Base-by-base conservation (phyloP, 64 coral and sea anemone genomes). In the Stylophora pistillata region DNA sequence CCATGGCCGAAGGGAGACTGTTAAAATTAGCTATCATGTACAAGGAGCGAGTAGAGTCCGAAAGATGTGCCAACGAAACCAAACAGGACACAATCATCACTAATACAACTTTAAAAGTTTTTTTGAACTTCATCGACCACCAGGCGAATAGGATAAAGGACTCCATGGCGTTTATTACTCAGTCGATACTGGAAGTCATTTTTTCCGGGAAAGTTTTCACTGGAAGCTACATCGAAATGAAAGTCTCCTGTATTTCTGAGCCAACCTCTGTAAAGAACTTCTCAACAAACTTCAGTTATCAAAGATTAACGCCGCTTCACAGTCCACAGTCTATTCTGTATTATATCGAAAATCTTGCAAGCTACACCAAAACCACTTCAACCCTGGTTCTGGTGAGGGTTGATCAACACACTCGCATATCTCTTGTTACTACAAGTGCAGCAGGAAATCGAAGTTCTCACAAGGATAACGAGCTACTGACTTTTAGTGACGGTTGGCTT, bases 271-370 rank as follows among this genome's bases (percentile, higher is more conserved):
- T 16, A 34, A 32, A 25, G 9, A 74, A 20, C 34, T 34, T 34
- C 52, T 3, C 1, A 12, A 61, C 25, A 61, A 59, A 80, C 28
- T 27, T 33, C 17, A 41, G 30, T 2, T 32, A 16, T 17, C 32
- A 13, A 18, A 15, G 62, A 82, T 3, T 82, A 17, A 31, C 79
- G 12, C n/a, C n/a, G n/a, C 26, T 82, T 31, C 29, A 33, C 28
- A 81, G 27, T 65, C 32, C 33, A 25, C 59, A 66, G 15, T 82
- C 79, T 65, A 21, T 66, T 17, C 21, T 82, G 32, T 64, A 82
- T 33, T 64, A n/a, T 47, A 60, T 82, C 17, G 79, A 82, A 53
- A 29, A 68, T 0, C 0, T 82, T 30, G 31, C 79, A 66, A 82
- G 68, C 59, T n/a, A 15, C 30, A 53, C 16, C 17, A 53, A 26